Conservation (phyloP, 2,888 invertebrate species). For the Diachrysia chrysitis region DNA sequence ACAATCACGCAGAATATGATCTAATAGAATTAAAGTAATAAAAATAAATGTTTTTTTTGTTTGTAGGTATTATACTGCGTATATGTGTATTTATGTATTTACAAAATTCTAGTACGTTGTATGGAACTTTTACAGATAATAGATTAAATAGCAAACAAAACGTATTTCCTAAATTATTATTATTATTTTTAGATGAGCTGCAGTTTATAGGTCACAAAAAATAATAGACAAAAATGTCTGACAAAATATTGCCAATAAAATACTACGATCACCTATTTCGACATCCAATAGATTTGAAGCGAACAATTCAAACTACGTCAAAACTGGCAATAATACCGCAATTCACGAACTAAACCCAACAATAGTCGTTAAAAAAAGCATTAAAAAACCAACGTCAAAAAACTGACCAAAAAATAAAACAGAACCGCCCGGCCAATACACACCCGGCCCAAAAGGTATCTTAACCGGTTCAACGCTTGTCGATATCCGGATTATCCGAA, state of each 20-base stretch:
- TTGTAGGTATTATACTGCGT: no score
- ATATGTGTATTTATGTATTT: no score
- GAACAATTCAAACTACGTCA: background rate
- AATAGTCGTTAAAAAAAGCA: conserved; percentile 27
- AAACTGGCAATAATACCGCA: conserved; percentile 30
- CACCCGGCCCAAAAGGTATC: conserved; percentile 60
- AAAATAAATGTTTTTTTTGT: no score
- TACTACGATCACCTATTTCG: background rate
- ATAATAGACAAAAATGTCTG: no score
- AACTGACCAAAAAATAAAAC: conserved; percentile 33
- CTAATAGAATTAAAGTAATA: no score
- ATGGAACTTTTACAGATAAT: no score
- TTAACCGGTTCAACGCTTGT: conserved; percentile 75
- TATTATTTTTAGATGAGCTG: no score
- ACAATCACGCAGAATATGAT: no score
- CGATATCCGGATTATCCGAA: conserved; percentile 80
- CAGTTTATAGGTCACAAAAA: no score
- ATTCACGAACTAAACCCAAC: conserved; percentile 26
- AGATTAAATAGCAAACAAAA: no score
- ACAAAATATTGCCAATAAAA: background rate
- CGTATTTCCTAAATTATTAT: no score
- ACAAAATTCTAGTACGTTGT: no score
- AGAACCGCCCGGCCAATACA: conserved; percentile 29
- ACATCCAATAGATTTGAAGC: background rate
- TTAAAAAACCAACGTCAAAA: conserved; percentile 25